Conservation (phyloP, 2,113 vertebrate genomes). For the Rhodinocichla rosea region DNA sequence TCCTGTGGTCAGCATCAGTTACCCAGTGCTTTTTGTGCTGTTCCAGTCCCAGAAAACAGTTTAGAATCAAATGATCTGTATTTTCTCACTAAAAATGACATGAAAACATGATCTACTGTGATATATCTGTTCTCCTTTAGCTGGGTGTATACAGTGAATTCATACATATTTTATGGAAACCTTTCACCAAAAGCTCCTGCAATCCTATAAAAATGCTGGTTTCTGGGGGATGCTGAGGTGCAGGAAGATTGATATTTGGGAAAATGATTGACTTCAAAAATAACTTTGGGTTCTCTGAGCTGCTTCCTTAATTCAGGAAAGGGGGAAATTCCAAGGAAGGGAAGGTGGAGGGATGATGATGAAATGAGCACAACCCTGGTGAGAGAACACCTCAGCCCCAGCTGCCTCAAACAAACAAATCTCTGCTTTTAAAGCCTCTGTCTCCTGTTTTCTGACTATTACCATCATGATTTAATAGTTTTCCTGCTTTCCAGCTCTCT, state of each 20-base stretch:
- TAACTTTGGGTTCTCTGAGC: neutral
- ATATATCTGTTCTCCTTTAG: conserved; percentile 3
- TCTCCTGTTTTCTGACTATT: neutral
- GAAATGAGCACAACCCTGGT: neutral
- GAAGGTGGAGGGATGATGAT: neutral
- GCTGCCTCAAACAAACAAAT: neutral
- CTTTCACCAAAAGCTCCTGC: conserved; percentile 10
- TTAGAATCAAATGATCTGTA: neutral
- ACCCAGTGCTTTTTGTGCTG: neutral
- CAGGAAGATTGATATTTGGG: neutral
- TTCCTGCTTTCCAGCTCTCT: neutral
- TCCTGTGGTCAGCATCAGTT: neutral
- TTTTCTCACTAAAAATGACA: conserved; percentile 34
- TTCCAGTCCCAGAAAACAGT: neutral
- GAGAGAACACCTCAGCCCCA: neutral
- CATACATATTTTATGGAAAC: conserved; percentile 52
- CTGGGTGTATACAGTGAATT: neutral
- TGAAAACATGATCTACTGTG: conserved; percentile 11
- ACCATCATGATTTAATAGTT: neutral
- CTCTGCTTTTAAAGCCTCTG: neutral
- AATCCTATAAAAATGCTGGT: neutral
- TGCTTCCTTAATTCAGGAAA: neutral
- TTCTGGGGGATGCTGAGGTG: neutral
- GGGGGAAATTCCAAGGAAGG: neutral
- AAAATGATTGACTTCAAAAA: neutral